These are phyloP conservation scores for Netelia virgata DNA, from an alignment of 2,888 invertebrate genomes.

Conservation along the genomic window DNA sequence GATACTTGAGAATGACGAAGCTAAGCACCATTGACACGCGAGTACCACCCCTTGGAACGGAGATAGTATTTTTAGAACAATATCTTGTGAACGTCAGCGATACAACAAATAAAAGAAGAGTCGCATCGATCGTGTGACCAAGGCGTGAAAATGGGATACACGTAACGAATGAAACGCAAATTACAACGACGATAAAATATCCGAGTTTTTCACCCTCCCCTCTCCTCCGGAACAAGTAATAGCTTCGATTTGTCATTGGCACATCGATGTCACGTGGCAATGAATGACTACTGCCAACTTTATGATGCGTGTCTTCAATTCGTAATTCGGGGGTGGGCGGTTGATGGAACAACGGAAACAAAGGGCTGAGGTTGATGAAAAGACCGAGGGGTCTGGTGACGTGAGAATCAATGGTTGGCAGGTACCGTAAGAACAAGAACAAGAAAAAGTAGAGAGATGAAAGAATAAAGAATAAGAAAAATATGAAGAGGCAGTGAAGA, in stretches of 20 bases:
- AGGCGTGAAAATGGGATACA: not conserved
- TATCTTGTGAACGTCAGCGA: conserved; percentile 24
- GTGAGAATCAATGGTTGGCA: not conserved
- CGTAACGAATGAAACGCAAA: not conserved
- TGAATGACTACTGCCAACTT: no score
- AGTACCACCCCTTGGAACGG: conserved; percentile 20
- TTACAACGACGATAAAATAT: not conserved
- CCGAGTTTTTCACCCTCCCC: no score
- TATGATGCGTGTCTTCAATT: no score
- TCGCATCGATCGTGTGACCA: not conserved
- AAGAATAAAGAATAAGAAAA: conserved; percentile 16
- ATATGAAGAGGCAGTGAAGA: not conserved
- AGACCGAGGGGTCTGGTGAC: no score
- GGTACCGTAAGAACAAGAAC: not conserved
- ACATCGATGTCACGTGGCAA: no score
- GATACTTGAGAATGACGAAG: conserved; percentile 26
- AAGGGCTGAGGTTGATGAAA: no score
- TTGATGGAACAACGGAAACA: no score
- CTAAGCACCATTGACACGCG: conserved; percentile 30
- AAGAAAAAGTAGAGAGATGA: conserved; percentile 1
- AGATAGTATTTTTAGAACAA: conserved; percentile 46
- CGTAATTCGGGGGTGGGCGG: no score
- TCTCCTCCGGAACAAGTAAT: no score
- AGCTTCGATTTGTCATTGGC: no score
- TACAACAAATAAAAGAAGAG: conserved; percentile 24